Evolutionary conservation across 2,888 invertebrate genomes (phyloP).

Genomic region (Caenorhabditis angaria): DNA sequence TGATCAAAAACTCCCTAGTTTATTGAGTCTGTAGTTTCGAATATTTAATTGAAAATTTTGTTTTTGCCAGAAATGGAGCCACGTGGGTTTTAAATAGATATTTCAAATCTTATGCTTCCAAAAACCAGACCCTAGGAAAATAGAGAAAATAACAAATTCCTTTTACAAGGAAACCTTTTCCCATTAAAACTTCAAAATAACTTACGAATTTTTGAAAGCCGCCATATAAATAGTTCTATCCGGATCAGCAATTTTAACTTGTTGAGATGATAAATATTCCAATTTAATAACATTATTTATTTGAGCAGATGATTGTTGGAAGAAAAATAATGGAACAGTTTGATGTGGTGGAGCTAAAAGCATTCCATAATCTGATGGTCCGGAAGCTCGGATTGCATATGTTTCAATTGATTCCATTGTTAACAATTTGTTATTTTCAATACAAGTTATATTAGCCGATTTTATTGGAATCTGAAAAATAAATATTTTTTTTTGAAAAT

Average conservation of each 20-base stretch:
- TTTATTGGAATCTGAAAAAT: slow-evolving; percentile 18
- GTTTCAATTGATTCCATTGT: slow-evolving; percentile 32
- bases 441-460: slow-evolving; percentile 27
- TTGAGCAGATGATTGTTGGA: slow-evolving; percentile 44
- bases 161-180: too few species aligned
- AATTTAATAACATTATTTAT: slow-evolving; percentile 45
- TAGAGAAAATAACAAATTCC: not conserved
- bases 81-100: too few species aligned
- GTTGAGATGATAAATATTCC: slow-evolving; percentile 28
- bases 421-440: slow-evolving; percentile 22
- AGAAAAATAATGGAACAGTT: slow-evolving; percentile 42
- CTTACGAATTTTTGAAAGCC: slow-evolving; percentile 42
- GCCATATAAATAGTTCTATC: slow-evolving; percentile 21
- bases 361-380: slow-evolving; percentile 38
- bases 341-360: slow-evolving; percentile 26
- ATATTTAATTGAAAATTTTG: too few species aligned
- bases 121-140: too few species aligned
- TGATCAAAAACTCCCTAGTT: too few species aligned
- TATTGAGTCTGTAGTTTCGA: too few species aligned
- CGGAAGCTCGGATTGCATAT: slow-evolving; percentile 36
- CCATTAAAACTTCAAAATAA: too few species aligned
- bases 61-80: too few species aligned
- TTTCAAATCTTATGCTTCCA: too few species aligned
- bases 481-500: too few species aligned
- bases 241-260: slow-evolving; percentile 25